Base-by-base conservation (phyloP, 2,888 invertebrate genomes). In the Uloborus plumipes region DNA sequence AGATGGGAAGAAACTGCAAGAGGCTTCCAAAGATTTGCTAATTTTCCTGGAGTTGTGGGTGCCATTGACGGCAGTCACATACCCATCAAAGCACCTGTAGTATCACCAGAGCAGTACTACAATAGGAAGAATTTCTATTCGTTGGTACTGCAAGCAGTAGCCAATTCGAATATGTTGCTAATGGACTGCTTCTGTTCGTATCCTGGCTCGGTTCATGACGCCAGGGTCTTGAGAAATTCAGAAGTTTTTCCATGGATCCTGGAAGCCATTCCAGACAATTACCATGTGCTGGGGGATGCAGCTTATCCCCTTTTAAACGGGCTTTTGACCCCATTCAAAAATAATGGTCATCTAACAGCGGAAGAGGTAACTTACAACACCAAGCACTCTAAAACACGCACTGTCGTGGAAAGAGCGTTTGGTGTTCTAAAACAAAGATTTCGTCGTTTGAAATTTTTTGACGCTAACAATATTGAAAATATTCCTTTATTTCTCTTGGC, bases 151-250 rank as follows among this genome's bases (percentile, higher is more conserved):
- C 61, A 61, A 61, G 20, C 61, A 6, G 20, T 61, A 20, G 20
- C 22, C 26, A 22, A 61, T 61, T 22, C 15, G 3, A 61, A 22
- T 6, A 61, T 61, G 61, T 15, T 61, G 20, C 20, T 61, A 9
- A 20, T 20, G 61, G 61, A 61, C 20, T 61, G 61, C 9, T 61
- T 61, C 26, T 61, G 61, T 20, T 20, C 22, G 14, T 61, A 61
- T 22, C 61, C 61, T 22, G 61, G 61, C 20, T 61, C 61, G 15
- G 61, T 61, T 7, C n/a, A 61, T 18, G 61, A 61, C 20, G 18
- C 22, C 1, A 22, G 26, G 6, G 26, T 61, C 2, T 61, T 61
- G 20, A 20, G 9, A 6, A 61, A 61, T 2, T 61, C 61, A 2
- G 61, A 61, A 15, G 61, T 22, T 20, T 20, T 20, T 20, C 22